These are phyloP conservation scores for Eunapius fragilis DNA, from an alignment of 37 sponge, comb jelly and placozoan species.

Conservation along the genomic window DNA sequence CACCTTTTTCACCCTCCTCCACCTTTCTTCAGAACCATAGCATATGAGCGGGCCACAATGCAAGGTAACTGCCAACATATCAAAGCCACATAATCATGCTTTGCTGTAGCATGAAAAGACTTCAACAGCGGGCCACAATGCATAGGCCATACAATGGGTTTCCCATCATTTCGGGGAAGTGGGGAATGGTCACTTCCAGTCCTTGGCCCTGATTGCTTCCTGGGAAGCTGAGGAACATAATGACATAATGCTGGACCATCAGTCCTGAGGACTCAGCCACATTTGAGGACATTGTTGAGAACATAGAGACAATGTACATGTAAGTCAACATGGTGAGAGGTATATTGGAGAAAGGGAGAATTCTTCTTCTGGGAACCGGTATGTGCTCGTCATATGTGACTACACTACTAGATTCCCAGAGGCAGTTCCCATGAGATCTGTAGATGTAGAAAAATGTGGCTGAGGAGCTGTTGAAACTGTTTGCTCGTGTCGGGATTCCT, in stretches of 20 bases:
- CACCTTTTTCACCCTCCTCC: background rate
- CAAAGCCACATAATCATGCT: too few relatives aligned
- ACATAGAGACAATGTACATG: conserved; percentile 44
- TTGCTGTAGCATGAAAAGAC: too few relatives aligned
- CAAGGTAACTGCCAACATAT: too few relatives aligned
- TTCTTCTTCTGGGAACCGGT: conserved; percentile 13
- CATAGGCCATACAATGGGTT: conserved; percentile 22
- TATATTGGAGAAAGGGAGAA: too few relatives aligned
- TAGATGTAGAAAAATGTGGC: conserved; percentile 19
- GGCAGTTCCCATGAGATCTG: conserved; percentile 8
- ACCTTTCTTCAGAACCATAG: conserved; percentile 19
- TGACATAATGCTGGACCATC: conserved; percentile 35
- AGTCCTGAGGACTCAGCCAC: conserved; percentile 16
- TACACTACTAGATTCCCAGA: conserved; percentile 8
- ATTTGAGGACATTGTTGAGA: conserved; percentile 30
- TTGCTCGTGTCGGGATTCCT: conserved; percentile 22
- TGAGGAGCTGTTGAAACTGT: conserved; percentile 15
- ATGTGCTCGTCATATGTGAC: conserved; percentile 25
- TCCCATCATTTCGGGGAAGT: conserved; percentile 15
- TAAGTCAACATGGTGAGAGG: too few relatives aligned
- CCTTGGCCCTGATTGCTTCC: conserved; percentile 2
- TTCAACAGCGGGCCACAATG: too few relatives aligned
- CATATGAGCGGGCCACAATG: conserved; percentile 61
- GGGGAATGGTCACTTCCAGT: conserved; percentile 7
- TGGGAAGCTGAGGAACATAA: conserved; percentile 19